Evolutionary conservation across 2,888 invertebrate genomes (phyloP).

Genomic region (Netelia fuscicornis): DNA sequence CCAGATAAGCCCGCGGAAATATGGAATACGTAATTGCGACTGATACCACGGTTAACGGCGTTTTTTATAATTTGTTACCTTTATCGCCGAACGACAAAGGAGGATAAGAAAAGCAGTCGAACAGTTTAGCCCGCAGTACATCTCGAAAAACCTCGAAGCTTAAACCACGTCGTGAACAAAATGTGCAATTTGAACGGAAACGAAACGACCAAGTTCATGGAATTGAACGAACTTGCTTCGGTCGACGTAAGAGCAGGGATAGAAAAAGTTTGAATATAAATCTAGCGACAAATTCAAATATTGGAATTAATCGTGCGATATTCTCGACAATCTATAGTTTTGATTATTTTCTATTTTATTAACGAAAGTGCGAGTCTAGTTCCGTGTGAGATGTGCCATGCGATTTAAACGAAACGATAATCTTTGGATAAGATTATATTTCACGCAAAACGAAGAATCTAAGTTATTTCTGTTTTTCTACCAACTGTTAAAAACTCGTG

Average conservation of each 20-base stretch:
- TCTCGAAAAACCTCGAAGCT: background rate
- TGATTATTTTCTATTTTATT: background rate
- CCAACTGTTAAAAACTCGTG: too few species aligned
- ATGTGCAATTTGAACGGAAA: constrained; percentile 55
- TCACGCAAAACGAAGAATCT: too few species aligned
- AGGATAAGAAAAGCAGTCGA: background rate
- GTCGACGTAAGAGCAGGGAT: constrained; percentile 82
- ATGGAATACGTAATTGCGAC: constrained; percentile 11
- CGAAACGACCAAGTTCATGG: constrained; percentile 84
- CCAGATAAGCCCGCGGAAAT: constrained; percentile 46
- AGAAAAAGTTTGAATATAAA: background rate
- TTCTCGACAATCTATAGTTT: background rate
- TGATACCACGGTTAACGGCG: constrained; percentile 8
- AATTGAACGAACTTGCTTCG: constrained; percentile 86
- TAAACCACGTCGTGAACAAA: constrained; percentile 8
- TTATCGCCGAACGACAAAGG: background rate
- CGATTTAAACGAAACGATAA: too few species aligned
- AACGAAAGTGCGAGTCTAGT: too few species aligned
- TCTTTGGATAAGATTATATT: too few species aligned
- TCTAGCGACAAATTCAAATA: background rate
- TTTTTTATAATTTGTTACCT: constrained; percentile 12
- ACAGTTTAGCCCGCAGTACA: constrained; percentile 19
- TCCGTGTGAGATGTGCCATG: too few species aligned
- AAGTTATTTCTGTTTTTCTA: too few species aligned
- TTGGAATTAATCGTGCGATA: background rate